phyloP scores from a whole-genome alignment of 2,888 invertebrate species.

The Thymelicus lineola region DNA sequence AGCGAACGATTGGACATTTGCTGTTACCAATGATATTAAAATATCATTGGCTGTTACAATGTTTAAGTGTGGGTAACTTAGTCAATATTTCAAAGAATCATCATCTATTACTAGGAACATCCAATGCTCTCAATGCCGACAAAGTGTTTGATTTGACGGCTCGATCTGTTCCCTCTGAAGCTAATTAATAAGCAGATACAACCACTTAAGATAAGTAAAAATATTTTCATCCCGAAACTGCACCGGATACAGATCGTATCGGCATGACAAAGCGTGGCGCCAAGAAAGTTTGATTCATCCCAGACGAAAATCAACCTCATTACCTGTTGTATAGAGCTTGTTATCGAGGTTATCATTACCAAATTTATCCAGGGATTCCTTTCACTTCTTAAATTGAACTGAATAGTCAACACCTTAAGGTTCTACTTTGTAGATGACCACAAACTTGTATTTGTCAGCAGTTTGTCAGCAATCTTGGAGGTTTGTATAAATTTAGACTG shows the following conservation, averaged over 20 bases:
- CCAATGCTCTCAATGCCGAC: slow-evolving; percentile 64
- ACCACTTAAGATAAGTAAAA: slow-evolving; percentile 85
- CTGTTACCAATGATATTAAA: slow-evolving; percentile 12
- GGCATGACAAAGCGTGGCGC: slow-evolving; percentile 84
- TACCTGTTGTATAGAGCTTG: background rate
- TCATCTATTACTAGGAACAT: slow-evolving; percentile 67
- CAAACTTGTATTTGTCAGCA: slow-evolving; percentile 58
- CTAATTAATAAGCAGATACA: slow-evolving; percentile 85
- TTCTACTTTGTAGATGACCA: slow-evolving; percentile 47
- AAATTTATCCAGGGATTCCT: slow-evolving; percentile 45
- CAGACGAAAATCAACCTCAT: slow-evolving; percentile 49
- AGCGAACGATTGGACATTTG: background rate
- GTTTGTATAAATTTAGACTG: slow-evolving; percentile 45
- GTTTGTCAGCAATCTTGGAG: slow-evolving; percentile 65
- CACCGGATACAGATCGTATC: slow-evolving; percentile 84
- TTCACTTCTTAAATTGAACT: slow-evolving; percentile 38
- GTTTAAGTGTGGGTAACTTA: slow-evolving; percentile 31
- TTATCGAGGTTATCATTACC: slow-evolving; percentile 42
- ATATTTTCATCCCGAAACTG: slow-evolving; percentile 84
- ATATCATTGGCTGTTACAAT: slow-evolving; percentile 4
- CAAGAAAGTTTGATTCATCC: slow-evolving; percentile 55
- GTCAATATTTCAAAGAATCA: slow-evolving; percentile 68
- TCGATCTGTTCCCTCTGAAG: slow-evolving; percentile 73
- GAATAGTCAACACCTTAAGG: slow-evolving; percentile 44
- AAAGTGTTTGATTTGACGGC: slow-evolving; percentile 83